Evolutionary conservation across 2,888 invertebrate genomes (phyloP).

Genomic region (Furcula furcula): DNA sequence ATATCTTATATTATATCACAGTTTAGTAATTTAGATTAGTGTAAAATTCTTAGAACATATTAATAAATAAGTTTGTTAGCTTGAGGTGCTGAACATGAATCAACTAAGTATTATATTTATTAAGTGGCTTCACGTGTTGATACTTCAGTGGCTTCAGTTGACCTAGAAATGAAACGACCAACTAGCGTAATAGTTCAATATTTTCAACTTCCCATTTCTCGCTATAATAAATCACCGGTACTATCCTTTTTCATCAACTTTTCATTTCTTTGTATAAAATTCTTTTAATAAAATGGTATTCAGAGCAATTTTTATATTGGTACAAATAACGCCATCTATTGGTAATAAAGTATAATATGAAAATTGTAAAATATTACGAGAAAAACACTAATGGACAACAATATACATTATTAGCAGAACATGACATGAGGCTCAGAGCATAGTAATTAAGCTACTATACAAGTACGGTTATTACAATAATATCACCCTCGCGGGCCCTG

Average conservation of each 20-base stretch:
- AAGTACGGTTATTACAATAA: slow-evolving; percentile 8
- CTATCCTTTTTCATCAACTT: neutral
- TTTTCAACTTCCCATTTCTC: neutral
- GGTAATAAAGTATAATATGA: neutral
- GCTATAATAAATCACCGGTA: neutral
- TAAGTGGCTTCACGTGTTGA: slow-evolving; percentile 3
- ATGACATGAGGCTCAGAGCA: neutral
- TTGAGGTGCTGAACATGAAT: neutral
- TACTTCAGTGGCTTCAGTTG: slow-evolving; percentile 10
- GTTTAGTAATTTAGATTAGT: no score
- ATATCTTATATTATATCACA: no score
- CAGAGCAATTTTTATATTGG: neutral
- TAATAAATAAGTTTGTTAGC: no score
- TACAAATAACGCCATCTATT: slow-evolving; percentile 21
- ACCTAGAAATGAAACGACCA: slow-evolving; percentile 2
- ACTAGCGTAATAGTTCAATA: no score
- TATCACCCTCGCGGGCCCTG: slow-evolving; percentile 21
- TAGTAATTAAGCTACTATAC: slow-evolving; percentile 1
- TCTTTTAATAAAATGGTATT: neutral
- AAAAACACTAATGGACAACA: neutral
- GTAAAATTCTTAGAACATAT: no score
- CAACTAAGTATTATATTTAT: neutral
- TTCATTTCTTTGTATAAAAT: neutral
- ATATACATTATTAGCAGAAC: neutral
- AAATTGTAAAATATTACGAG: neutral